Conservation (phyloP, 2,888 invertebrate species). For the Dynastes tityus region DNA sequence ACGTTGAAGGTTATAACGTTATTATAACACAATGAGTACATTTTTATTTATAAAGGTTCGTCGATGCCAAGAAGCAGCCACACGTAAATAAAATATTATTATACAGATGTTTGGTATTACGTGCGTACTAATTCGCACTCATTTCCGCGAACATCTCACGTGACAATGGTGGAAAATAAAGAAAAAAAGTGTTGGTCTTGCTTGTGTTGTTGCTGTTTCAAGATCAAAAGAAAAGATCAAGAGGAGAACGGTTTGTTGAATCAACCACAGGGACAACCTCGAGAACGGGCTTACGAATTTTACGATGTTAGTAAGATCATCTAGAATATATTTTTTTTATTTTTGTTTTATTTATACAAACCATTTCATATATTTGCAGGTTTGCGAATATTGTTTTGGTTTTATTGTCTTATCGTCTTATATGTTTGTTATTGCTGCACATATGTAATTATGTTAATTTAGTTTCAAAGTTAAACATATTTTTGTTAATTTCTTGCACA, state of each 20-base stretch:
- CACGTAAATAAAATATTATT: slow-evolving; percentile 17
- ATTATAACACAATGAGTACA: slow-evolving; percentile 6
- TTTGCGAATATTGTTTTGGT: no score
- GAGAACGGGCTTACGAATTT: slow-evolving; percentile 21
- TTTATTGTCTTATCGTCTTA: no score
- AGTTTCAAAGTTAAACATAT: no score
- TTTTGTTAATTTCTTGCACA: no score
- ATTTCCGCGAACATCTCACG: neutral
- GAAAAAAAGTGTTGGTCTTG: slow-evolving; percentile 33
- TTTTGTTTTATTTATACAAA: neutral
- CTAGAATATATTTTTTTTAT: neutral
- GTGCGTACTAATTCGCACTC: neutral
- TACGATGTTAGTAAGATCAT: slow-evolving; percentile 35
- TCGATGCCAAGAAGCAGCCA: slow-evolving; percentile 25
- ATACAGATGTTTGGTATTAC: slow-evolving; percentile 2
- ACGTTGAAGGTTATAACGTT: slow-evolving; percentile 16
- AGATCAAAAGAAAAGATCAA: slow-evolving; percentile 9
- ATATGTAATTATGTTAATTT: no score
- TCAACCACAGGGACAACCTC: neutral
- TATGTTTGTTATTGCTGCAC: no score
- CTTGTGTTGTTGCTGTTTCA: slow-evolving; percentile 37
- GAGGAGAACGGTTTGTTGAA: neutral
- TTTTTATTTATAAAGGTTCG: slow-evolving; percentile 30
- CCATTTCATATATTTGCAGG: neutral
- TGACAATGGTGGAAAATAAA: slow-evolving; percentile 36